Conservation (phyloP, 2,113 vertebrate species). For the Camelus dromedarius region DNA sequence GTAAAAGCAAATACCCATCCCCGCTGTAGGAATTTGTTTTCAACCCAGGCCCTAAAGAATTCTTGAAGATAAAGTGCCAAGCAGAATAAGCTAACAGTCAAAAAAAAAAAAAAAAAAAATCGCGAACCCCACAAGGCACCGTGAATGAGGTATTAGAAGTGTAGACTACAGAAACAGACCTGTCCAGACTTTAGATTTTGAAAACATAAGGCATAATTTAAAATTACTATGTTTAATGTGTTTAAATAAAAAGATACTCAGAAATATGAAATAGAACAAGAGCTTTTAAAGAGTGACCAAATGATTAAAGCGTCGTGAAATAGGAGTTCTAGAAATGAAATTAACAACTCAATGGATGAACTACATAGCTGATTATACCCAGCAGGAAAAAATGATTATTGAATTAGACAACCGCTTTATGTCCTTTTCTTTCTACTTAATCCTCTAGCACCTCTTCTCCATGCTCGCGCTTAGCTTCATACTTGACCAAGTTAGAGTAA, state of each 20-base stretch:
- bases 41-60: neutral
- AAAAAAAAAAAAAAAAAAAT: neutral
- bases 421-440: neutral
- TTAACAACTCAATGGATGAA: neutral
- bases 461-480: neutral
- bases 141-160: neutral
- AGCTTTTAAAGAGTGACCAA: conserved; percentile 30
- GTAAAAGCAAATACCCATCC: neutral
- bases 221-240: neutral
- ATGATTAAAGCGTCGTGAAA: conserved; percentile 6
- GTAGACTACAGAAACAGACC: neutral
- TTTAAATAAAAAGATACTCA: conserved; percentile 23
- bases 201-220: neutral
- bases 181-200: neutral
- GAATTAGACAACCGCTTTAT: neutral
- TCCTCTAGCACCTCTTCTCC: neutral
- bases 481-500: neutral
- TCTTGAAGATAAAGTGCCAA: neutral
- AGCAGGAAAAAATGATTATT: conserved; percentile 26
- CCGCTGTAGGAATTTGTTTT: conserved; percentile 26
- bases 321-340: conserved; percentile 9
- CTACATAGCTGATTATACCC: neutral
- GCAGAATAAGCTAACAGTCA: neutral
- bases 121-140: neutral
- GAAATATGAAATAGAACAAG: neutral